Base-by-base conservation (phyloP, 2,888 invertebrate species). In the Stramonita haemastoma region DNA sequence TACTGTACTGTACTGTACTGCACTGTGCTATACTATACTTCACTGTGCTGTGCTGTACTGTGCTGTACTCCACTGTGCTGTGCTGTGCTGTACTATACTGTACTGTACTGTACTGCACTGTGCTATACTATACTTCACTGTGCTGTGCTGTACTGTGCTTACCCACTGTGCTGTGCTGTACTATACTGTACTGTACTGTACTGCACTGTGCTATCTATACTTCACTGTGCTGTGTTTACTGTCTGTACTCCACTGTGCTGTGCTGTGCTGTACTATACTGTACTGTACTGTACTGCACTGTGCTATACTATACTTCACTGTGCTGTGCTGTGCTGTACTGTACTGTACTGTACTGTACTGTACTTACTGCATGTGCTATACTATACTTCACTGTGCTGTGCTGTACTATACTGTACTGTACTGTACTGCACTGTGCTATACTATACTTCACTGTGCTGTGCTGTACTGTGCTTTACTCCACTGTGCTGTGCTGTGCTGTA, bases 1-100 rank as follows among this genome's bases (percentile, higher is more conserved):
- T 46, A 8, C 46, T 46, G 46, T 73, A 4, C 29, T 73, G 26
- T 8, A 4, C n/a, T 73, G 73, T 73, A 2, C 13, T 60, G 73
- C 90, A 94, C n/a, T n/a, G n/a, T n/a, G n/a, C n/a, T n/a, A n/a
- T 46, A 46, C 46, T 8, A 46, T 46, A 46, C n/a, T n/a, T 2
- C 46, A 8, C 46, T 46, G 46, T 46, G 46, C 46, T 46, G 46
- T n/a, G n/a, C n/a, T n/a, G n/a, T n/a, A n/a, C n/a, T 46, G 8
- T 46, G n/a, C n/a, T n/a, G n/a, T n/a, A n/a, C n/a, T n/a, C n/a
- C n/a, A 8, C 46, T 46, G 46, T 73, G 26, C 29, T 73, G 26
- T 8, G 26, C n/a, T 73, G 73, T 73, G 15, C 13, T 60, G 73
- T 46, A 46, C 46, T 8, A 46, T 46, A 46, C n/a, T n/a, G 46